Base-by-base conservation (phyloP, 2,797 vertebrate genomes). In the Cyclura pinguis region DNA sequence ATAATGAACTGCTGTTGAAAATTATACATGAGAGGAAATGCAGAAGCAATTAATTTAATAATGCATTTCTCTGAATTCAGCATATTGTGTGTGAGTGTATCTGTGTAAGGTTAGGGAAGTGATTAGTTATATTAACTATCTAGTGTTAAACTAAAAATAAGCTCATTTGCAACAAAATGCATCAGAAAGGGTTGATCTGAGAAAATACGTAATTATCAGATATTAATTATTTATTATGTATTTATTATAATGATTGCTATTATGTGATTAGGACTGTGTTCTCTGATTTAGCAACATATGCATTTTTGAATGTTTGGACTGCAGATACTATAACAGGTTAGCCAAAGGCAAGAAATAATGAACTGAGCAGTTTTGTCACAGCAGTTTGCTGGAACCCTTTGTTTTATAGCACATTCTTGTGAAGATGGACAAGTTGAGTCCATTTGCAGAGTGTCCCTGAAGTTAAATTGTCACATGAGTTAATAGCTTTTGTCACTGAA, bases 11-110 rank as follows among this genome's bases (percentile, higher is more conserved):
- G 32, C 73, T 91, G 13, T 91, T 90, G 88, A 59, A 0, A 88
- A 50, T 92, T 91, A 82, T 94, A 90, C 59, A 64, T 88, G 74
- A 86, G 85, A 94, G 8, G 84, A 92, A 91, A n/a, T 32, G 83
- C 80, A 91, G 78, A 0, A 1, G 2, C 6, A 81, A 86, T 88
- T 90, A 42, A 42, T 89, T 64, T 91, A 93, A 2, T 76, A 92
- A 89, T 87, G 6, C 86, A 16, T 92, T 95, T 92, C 7, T 69
- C 2, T 50, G 69, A 89, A 32, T 0, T 0, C 62, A 81, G 80
- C 85, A 35, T 42, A 64, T 4, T 55, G 47, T 90, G 59, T 32
- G 83, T 84, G 42, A 38, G 55, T 86, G n/a, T 35, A 1, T n/a
- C 50, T 91, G 83, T 80, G 16, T 57, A 86, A 77, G 80, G 64